A percentile compares a stretch with the other conserved stretches of the same genome.
These are phyloP conservation scores for Cebus imitator DNA, from an alignment of 2,113 vertebrate genomes.

Conservation along the genomic window DNA sequence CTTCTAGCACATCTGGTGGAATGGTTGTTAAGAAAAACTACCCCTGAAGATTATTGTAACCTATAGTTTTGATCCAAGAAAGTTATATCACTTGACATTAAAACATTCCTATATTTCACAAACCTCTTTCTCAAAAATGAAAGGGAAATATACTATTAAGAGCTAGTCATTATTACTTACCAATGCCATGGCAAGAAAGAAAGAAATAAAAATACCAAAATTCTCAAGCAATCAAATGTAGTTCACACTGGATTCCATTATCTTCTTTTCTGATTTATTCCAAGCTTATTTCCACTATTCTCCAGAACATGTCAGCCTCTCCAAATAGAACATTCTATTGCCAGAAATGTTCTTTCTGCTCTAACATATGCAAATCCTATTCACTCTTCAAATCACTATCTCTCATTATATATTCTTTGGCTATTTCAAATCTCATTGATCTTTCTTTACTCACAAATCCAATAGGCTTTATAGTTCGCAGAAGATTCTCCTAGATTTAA, in stretches of 20 bases:
- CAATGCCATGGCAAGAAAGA: background rate
- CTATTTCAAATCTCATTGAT: constrained; percentile 18
- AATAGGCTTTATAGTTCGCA: constrained; percentile 44
- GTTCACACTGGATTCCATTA: background rate
- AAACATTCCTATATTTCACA: background rate
- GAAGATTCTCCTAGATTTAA: constrained; percentile 34
- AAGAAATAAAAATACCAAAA: background rate
- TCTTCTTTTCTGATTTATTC: background rate
- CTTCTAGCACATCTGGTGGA: constrained; percentile 44
- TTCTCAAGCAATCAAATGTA: background rate
- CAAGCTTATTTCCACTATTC: background rate
- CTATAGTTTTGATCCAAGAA: background rate
- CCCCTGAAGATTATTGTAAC: constrained; percentile 33
- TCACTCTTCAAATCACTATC: background rate
- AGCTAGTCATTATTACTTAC: background rate
- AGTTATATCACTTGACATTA: background rate
- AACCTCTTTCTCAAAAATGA: background rate
- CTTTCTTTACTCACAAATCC: constrained; percentile 39
- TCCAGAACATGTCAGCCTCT: background rate
- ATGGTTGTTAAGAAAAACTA: constrained; percentile 22
- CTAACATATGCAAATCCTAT: background rate
- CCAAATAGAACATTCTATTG: background rate
- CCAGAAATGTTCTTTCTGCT: background rate
- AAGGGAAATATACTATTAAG: background rate
- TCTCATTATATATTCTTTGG: constrained; percentile 28